phyloP scores from a whole-genome alignment of 2,113 vertebrate species.

The Ictalurus punctatus region DNA sequence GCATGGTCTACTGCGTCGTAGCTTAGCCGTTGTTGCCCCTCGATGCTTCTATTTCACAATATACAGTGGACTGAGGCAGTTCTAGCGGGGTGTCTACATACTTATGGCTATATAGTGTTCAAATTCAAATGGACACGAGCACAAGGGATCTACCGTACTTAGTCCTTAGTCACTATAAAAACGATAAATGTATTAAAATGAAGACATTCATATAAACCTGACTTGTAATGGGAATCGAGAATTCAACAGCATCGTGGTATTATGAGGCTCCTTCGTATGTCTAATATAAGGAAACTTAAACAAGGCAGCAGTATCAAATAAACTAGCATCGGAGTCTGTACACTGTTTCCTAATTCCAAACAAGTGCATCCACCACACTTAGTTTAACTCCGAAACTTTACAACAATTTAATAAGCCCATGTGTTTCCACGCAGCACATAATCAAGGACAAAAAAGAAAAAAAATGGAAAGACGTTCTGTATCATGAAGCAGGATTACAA shows the following conservation, averaged over 20 bases:
- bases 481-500: not conserved
- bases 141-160: not conserved
- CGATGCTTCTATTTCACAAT: not conserved
- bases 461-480: not conserved
- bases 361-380: not conserved
- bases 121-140: not conserved
- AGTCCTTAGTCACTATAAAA: not conserved
- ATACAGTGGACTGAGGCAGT: not conserved
- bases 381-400: not conserved
- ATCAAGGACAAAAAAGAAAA: conserved; percentile 9
- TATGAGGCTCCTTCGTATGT: not conserved
- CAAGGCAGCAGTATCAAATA: not conserved
- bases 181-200: not conserved
- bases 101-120: not conserved
- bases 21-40: not conserved
- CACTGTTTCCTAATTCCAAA: not conserved
- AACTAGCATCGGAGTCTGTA: not conserved
- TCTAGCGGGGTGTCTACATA: not conserved
- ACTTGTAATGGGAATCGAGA: not conserved
- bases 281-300: not conserved
- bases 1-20: not conserved
- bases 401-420: conserved; percentile 10
- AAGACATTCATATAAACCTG: too few species aligned
- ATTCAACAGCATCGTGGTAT: not conserved
- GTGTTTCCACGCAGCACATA: conserved; percentile 7